Evolutionary conservation across 64 coral and sea anemone genomes (phyloP).

Genomic region (Acropora tenuis): DNA sequence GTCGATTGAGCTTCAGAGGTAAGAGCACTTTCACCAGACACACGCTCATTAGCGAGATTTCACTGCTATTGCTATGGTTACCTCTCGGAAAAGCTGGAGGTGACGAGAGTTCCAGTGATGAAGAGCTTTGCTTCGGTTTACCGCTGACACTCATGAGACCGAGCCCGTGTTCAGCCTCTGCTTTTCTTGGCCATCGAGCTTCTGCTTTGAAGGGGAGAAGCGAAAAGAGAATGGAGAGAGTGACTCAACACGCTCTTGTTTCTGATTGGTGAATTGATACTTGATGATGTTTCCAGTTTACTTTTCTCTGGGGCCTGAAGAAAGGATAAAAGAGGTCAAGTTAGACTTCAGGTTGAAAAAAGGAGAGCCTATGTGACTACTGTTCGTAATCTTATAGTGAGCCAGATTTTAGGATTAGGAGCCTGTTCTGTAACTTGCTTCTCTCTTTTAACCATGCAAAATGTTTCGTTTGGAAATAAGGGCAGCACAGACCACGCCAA

Average conservation of each 20-base stretch:
- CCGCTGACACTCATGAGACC: background rate
- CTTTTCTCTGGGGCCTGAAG: conserved; percentile 39
- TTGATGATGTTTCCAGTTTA: conserved; percentile 59
- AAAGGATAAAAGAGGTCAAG: background rate
- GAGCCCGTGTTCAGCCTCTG: conserved; percentile 8
- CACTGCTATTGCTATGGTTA: background rate
- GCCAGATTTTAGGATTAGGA: no score
- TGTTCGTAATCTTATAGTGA: no score
- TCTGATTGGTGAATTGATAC: conserved; percentile 64
- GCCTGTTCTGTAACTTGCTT: no score
- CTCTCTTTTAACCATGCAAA: no score
- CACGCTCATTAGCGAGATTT: no score
- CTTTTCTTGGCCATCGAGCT: conserved; percentile 33
- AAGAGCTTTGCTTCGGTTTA: conserved; percentile 73
- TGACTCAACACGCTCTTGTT: background rate
- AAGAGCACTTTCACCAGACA: no score
- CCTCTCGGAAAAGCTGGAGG: conserved; percentile 46
- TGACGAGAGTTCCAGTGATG: conserved; percentile 80
- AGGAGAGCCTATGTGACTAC: no score
- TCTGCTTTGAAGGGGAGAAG: conserved; percentile 39
- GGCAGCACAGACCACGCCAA: background rate
- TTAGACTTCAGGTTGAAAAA: background rate
- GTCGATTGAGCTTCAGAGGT: no score
- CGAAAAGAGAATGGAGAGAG: conserved; percentile 62
- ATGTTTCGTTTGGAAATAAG: background rate